These are phyloP conservation scores for Trachymyrmex septentrionalis DNA, from an alignment of 1,140 invertebrate species.

Conservation along the genomic window DNA sequence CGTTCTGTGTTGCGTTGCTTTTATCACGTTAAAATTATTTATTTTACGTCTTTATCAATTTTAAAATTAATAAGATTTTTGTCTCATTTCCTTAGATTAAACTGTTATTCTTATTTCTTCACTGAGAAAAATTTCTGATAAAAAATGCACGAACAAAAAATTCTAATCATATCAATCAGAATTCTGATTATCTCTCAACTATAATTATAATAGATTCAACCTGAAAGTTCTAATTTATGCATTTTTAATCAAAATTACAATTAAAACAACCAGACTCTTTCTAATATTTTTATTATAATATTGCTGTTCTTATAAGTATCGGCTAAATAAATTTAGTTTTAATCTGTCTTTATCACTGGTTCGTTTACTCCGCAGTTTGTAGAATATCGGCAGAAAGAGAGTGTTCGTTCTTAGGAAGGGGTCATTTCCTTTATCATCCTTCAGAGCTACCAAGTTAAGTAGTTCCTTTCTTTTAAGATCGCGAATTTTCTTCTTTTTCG, in stretches of 20 bases:
- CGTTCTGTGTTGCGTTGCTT: not conserved
- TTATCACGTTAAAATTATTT: not conserved
- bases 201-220: too few relatives aligned
- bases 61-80: not conserved
- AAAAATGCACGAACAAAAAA: too few relatives aligned
- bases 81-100: not conserved
- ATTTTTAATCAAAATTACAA: too few relatives aligned
- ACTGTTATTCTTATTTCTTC: not conserved
- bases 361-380: conserved; percentile 36
- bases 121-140: too few relatives aligned
- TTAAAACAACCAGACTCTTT: not conserved
- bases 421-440: conserved; percentile 55
- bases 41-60: not conserved
- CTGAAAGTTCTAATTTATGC: too few relatives aligned
- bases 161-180: too few relatives aligned
- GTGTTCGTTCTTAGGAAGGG: conserved; percentile 20
- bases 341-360: conserved; percentile 50
- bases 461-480: conserved; percentile 67
- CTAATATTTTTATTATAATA: conserved; percentile 40
- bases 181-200: too few relatives aligned
- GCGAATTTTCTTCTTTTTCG: conserved; percentile 60
- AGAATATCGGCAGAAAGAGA: conserved; percentile 17
- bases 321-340: conserved; percentile 64
- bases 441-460: conserved; percentile 62
- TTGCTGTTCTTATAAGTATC: conserved; percentile 26